Evolutionary conservation across 2,888 invertebrate genomes (phyloP).

Genomic region (Drosophila limbata): DNA sequence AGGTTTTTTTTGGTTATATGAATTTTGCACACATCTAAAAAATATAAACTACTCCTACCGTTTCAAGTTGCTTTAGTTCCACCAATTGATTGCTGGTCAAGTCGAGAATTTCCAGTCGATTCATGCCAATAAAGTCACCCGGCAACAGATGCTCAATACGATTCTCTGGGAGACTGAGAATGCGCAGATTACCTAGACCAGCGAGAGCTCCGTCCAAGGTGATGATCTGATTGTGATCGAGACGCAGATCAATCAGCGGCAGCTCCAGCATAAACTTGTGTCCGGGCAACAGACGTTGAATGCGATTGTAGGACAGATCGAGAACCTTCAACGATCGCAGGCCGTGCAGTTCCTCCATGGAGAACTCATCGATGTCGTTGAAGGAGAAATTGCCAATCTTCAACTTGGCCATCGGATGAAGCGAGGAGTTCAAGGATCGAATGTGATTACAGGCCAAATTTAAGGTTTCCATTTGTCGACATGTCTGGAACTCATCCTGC

Average conservation of each 20-base stretch:
- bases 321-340: constrained; percentile 89
- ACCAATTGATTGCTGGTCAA: constrained; percentile 91
- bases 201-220: constrained; percentile 91
- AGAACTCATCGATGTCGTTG: constrained; percentile 91
- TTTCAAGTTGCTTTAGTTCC: constrained; percentile 92
- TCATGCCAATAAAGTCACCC: constrained; percentile 92
- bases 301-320: constrained; percentile 92
- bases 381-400: constrained; percentile 91
- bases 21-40: no score
- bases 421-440: constrained; percentile 90
- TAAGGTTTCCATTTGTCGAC: constrained; percentile 89
- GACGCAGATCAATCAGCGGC: constrained; percentile 89
- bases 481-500: constrained; percentile 91
- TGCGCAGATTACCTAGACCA: constrained; percentile 90
- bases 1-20: no score
- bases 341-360: constrained; percentile 92
- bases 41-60: constrained; percentile 87
- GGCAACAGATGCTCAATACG: constrained; percentile 90
- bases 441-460: constrained; percentile 91
- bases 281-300: constrained; percentile 89
- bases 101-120: constrained; percentile 90
- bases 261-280: constrained; percentile 92
- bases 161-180: constrained; percentile 91
- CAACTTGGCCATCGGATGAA: constrained; percentile 89
- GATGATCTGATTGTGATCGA: constrained; percentile 91